Evolutionary conservation across 2,888 invertebrate species (phyloP).

Genomic region (Strigamia transsilvanica): DNA sequence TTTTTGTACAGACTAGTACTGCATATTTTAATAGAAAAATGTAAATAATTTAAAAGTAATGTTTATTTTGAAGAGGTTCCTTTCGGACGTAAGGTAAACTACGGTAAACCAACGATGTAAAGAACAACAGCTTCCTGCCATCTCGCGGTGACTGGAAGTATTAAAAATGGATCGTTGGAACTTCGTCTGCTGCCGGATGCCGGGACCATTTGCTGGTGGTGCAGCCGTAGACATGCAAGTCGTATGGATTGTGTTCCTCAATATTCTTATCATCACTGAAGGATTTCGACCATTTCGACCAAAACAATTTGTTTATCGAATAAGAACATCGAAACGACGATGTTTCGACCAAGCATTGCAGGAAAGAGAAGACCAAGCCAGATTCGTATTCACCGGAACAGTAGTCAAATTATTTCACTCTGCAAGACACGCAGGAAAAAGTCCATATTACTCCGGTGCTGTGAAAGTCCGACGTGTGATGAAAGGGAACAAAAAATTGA

Average conservation of each 20-base stretch:
- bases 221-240: constrained; percentile 32
- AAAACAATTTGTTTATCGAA: constrained; percentile 34
- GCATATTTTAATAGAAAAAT: no score
- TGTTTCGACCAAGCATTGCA: constrained; percentile 50
- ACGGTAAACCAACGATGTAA: neutral
- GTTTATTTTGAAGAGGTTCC: no score
- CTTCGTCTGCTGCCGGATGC: constrained; percentile 42
- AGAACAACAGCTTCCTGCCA: neutral
- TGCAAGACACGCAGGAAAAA: constrained; percentile 23
- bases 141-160: neutral
- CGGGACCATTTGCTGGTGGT: constrained; percentile 29
- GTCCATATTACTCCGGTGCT: constrained; percentile 61
- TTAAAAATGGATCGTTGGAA: constrained; percentile 27
- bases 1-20: no score
- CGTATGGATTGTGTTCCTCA: constrained; percentile 32
- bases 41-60: no score
- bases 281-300: constrained; percentile 33
- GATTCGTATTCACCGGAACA: constrained; percentile 64
- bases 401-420: constrained; percentile 60
- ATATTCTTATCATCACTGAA: constrained; percentile 33
- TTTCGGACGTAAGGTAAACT: neutral
- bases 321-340: neutral
- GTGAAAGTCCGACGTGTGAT: constrained; percentile 62
- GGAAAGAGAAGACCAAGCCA: constrained; percentile 60
- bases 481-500: constrained; percentile 58